Percentiles rank a stretch among this genome's conserved stretches.
phyloP scores from a whole-genome alignment of 2,113 vertebrate species.

The Gallinago media region DNA sequence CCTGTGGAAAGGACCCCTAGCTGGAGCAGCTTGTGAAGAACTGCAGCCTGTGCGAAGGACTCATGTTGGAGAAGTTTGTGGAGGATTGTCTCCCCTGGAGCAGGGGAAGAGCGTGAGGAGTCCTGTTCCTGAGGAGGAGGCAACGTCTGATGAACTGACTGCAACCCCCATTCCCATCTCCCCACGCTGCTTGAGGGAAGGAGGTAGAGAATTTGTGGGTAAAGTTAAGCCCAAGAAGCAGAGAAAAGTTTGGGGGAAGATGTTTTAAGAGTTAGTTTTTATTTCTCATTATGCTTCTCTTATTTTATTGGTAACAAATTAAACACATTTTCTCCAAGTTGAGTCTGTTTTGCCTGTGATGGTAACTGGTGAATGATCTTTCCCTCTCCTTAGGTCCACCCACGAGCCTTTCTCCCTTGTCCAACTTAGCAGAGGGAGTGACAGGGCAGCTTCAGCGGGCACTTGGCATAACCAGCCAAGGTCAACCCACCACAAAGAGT shows the following conservation, averaged over 20 bases:
- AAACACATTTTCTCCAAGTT: not conserved
- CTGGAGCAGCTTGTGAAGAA: not conserved
- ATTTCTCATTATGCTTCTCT: not conserved
- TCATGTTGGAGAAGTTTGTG: not conserved
- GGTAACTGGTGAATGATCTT: not conserved
- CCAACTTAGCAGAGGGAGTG: not conserved
- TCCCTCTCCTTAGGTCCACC: not conserved
- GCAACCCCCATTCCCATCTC: not conserved
- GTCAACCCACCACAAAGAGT: not conserved
- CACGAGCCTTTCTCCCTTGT: not conserved
- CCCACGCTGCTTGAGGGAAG: not conserved
- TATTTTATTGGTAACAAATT: not conserved
- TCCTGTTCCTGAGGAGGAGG: not conserved
- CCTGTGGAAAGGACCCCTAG: not conserved
- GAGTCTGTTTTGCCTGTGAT: not conserved
- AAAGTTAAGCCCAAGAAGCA: not conserved
- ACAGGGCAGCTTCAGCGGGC: not conserved
- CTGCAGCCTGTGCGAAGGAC: not conserved
- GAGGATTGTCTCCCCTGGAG: not conserved
- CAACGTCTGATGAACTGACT: not conserved
- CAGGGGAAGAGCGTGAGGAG: not conserved
- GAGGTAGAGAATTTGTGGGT: not conserved
- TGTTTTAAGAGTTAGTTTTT: not conserved
- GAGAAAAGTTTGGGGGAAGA: not conserved
- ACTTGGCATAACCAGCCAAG: not conserved